phyloP scores from a whole-genome alignment of 1,140 invertebrate genomes.

The Grapholita molesta region DNA sequence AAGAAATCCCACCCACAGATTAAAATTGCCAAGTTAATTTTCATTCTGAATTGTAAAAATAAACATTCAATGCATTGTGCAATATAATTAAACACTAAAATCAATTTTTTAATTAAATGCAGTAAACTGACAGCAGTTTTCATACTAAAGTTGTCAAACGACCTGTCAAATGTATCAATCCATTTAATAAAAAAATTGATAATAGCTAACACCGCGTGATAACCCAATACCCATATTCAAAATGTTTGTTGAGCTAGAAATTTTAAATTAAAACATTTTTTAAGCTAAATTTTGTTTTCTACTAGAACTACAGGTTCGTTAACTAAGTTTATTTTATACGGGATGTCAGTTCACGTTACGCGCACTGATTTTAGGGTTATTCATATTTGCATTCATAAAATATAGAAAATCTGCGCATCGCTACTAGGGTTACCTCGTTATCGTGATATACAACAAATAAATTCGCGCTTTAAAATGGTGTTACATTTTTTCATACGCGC shows the following conservation, averaged over 20 bases:
- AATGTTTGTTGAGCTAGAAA: background rate
- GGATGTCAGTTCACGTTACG: background rate
- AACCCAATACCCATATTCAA: background rate
- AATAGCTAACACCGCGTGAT: too few species aligned
- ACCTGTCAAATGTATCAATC: too few species aligned
- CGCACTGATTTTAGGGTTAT: background rate
- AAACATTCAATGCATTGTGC: too few species aligned
- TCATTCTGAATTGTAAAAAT: too few species aligned
- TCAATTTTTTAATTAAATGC: too few species aligned
- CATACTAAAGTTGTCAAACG: too few species aligned
- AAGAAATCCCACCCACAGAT: too few species aligned
- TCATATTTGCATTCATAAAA: background rate
- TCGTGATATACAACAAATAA: constrained; percentile 5
- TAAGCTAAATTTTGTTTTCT: background rate
- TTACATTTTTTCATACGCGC: constrained; percentile 17
- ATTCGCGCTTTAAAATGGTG: constrained; percentile 11
- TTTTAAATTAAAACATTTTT: background rate
- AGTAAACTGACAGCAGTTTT: too few species aligned
- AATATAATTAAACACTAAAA: too few species aligned
- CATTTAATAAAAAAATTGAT: too few species aligned
- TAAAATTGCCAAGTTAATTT: too few species aligned
- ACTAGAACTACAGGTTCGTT: background rate
- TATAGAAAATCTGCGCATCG: background rate
- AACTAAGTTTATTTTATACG: background rate
- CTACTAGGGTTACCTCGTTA: constrained; percentile 8